Percentiles rank a stretch among this genome's conserved stretches.
Conservation (phyloP, 2,113 vertebrate genomes). For the Odocoileus hemionus region DNA sequence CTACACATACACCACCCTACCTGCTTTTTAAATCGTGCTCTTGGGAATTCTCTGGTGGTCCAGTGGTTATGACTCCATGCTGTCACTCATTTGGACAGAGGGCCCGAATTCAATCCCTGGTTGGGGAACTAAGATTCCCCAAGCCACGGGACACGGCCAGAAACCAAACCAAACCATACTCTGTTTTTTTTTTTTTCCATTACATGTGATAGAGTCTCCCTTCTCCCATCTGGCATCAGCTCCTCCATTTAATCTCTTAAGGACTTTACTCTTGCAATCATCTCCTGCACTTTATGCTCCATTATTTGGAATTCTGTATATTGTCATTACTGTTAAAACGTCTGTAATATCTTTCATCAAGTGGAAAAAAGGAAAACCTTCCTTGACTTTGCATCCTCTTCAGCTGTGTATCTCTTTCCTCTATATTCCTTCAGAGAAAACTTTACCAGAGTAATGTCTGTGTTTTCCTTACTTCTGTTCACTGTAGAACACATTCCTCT, state of each 20-base stretch:
- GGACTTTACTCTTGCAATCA: not conserved
- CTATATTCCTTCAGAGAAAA: not conserved
- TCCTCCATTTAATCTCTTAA: not conserved
- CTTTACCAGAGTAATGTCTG: not conserved
- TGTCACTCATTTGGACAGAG: not conserved
- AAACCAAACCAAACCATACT: not conserved
- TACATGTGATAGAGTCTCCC: not conserved
- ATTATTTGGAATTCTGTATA: slow-evolving; percentile 7
- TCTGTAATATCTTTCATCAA: not conserved
- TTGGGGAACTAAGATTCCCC: not conserved
- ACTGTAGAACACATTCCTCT: not conserved
- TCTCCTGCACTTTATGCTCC: not conserved
- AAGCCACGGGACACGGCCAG: not conserved
- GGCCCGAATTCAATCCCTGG: not conserved
- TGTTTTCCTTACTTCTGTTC: not conserved
- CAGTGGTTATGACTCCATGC: not conserved
- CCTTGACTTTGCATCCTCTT: not conserved
- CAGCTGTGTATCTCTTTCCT: not conserved
- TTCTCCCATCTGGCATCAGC: not conserved
- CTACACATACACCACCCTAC: not conserved
- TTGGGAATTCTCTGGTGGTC: not conserved
- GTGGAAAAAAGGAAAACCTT: not conserved
- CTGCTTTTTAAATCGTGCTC: not conserved
- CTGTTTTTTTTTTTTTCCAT: not conserved
- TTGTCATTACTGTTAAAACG: not conserved